Conservation (phyloP, 2,113 vertebrate genomes). For the Apaloderma vittatum region DNA sequence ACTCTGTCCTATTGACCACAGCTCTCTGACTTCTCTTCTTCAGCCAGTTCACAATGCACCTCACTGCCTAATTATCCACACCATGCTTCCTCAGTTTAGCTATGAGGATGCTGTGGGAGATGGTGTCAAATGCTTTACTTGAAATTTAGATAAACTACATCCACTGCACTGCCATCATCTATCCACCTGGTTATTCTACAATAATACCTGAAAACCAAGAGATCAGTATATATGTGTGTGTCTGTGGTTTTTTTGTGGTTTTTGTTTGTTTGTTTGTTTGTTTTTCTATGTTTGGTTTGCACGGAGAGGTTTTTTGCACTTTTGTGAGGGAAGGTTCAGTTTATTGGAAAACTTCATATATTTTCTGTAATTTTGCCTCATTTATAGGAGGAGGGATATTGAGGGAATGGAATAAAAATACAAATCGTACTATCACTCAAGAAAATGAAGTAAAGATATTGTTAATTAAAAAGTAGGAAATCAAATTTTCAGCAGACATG, state of each 20-base stretch:
- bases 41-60: too few species aligned
- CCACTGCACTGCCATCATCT: too few species aligned
- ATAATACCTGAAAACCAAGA: background rate
- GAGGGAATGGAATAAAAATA: background rate
- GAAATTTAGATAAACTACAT: too few species aligned
- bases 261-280: background rate
- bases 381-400: accelerated
- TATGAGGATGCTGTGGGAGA: too few species aligned
- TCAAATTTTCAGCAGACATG: background rate
- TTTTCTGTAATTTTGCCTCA: background rate
- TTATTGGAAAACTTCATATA: background rate
- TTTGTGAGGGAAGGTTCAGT: background rate
- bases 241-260: accelerated
- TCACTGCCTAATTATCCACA: too few species aligned
- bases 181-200: background rate
- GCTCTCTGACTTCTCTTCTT: too few species aligned
- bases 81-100: too few species aligned
- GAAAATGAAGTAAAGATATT: background rate
- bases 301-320: too few species aligned
- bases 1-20: too few species aligned
- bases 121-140: too few species aligned
- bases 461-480: background rate
- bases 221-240: accelerated
- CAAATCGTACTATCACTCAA: background rate
- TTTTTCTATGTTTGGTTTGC: background rate